These are phyloP conservation scores for Nebria salina DNA, from an alignment of 2,888 invertebrate genomes.

Conservation along the genomic window DNA sequence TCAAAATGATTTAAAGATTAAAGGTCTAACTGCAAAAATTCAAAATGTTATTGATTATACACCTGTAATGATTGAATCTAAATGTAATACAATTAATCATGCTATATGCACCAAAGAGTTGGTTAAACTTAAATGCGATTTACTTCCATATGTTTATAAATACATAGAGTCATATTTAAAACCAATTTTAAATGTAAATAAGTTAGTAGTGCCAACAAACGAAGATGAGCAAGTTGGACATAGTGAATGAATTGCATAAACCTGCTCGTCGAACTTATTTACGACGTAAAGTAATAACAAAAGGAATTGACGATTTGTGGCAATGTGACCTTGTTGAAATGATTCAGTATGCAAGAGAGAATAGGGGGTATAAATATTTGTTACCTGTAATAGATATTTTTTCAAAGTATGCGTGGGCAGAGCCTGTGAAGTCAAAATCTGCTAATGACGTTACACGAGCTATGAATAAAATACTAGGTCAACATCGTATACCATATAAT, in stretches of 20 bases:
- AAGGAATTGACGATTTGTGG: constrained; percentile 60
- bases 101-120: too few species aligned
- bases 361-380: constrained; percentile 56
- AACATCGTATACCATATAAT: constrained; percentile 46
- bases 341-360: constrained; percentile 53
- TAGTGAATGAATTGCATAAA: constrained; percentile 57
- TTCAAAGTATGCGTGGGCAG: constrained; percentile 59
- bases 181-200: too few species aligned
- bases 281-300: constrained; percentile 55
- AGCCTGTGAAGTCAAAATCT: constrained; percentile 53
- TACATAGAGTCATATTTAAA: too few species aligned
- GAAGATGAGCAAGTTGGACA: too few species aligned
- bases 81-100: too few species aligned
- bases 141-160: too few species aligned
- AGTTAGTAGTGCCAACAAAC: too few species aligned
- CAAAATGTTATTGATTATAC: constrained; percentile 40
- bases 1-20: neutral
- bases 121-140: too few species aligned
- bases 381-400: constrained; percentile 55
- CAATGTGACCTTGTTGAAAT: constrained; percentile 56
- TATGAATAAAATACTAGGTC: constrained; percentile 23
- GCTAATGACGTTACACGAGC: constrained; percentile 51
- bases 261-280: constrained; percentile 57
- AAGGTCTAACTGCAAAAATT: neutral
- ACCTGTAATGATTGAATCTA: too few species aligned